Evolutionary conservation across 2,113 vertebrate genomes (phyloP), one percentile per base, ranked within the genome.

Genomic region (Galeopterus variegatus): DNA sequence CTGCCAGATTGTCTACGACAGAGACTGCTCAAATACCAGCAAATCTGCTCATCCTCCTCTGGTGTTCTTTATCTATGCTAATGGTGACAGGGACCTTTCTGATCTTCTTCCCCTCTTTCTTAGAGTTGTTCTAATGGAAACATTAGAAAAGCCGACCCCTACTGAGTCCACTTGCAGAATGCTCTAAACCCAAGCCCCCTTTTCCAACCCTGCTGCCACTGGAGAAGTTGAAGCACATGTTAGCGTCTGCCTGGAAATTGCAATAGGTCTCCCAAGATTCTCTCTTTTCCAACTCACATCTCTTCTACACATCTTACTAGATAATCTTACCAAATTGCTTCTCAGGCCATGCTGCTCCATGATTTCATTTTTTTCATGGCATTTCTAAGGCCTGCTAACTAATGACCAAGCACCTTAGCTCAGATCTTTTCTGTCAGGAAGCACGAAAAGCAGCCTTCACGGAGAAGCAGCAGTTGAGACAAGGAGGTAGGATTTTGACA

Each of bases 21-120:
- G 62, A 54, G 24, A 9, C 64, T 23, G 19, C 6, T 21, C 21
- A 4, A n/a, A 60, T 12, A 12, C 45, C 26, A 48, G 19, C 23
- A 67, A 33, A 23, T 3, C 3, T 6, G n/a, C 26, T 8, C 0
- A 0, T 1, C 33, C 0, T 45, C 72, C 36, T 15, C 82, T 26
- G 1, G 7, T 4, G 2, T 26, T 76, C 52, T 52, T 54, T 7
- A 0, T 33, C 58, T 50, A 23, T 31, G 26, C 50, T 6, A 0
- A 28, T 14, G 23, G 15, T 4, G 26, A 36, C 79, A 52, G 56
- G 1, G 3, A 23, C 19, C 13, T 28, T 45, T 28, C 88, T 4
- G 3, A 4, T 41, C 15, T 67, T 26, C 52, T 23, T 94, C 17
- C 5, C 26, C 17, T 28, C 21, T 88, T 83, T 12, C 31, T 28